phyloP scores from a whole-genome alignment of 2,797 vertebrate genomes.

The Otus scops region DNA sequence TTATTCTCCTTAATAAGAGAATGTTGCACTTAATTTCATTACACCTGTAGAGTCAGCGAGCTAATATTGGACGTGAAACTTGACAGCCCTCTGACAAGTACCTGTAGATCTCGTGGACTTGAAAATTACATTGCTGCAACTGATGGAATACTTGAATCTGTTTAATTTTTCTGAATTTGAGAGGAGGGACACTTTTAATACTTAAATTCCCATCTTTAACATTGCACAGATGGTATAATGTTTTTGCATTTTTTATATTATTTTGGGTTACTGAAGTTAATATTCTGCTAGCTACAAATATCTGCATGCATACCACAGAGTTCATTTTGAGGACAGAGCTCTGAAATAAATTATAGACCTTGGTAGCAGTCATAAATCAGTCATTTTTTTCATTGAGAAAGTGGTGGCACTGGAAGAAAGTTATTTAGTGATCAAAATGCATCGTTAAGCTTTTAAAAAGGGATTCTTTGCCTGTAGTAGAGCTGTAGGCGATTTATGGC shows the following conservation, averaged over 20 bases:
- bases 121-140: not conserved
- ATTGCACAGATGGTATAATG: constrained; percentile 32
- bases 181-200: not conserved
- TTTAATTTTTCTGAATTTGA: not conserved
- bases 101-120: not conserved
- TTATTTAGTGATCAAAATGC: constrained; percentile 66
- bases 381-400: constrained; percentile 63
- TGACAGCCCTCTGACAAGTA: not conserved
- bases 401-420: constrained; percentile 40
- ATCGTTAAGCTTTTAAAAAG: constrained; percentile 62
- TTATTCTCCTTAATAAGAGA: not conserved
- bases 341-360: constrained; percentile 51
- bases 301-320: not conserved
- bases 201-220: constrained; percentile 24
- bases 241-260: constrained; percentile 42
- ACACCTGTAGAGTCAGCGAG: not conserved
- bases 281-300: constrained; percentile 39
- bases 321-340: constrained; percentile 50
- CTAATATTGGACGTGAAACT: not conserved
- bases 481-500: constrained; percentile 52
- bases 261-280: constrained; percentile 26
- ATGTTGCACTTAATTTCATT: not conserved
- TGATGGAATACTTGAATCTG: not conserved
- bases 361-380: constrained; percentile 47
- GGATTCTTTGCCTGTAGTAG: constrained; percentile 38